A percentile compares a stretch with the other conserved stretches of the same genome.
Conservation (phyloP, 53 echinoderm and acorn worm genomes). For the Temnopleurus reevesii region DNA sequence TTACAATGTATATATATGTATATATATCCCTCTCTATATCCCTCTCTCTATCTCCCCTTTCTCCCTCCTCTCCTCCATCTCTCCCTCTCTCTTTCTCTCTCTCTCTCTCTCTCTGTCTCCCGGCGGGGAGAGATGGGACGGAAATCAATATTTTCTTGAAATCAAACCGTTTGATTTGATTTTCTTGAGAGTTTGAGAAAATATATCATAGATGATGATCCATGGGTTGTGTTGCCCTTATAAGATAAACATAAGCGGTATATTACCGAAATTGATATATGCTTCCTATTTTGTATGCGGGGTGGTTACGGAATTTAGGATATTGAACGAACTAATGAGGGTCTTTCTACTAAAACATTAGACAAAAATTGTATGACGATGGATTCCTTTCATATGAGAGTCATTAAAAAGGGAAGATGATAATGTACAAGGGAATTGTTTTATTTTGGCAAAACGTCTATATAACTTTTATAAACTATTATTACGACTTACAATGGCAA, state of each 20-base stretch:
- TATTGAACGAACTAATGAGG: not conserved
- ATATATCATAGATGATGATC: not conserved
- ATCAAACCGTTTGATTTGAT: constrained; percentile 36
- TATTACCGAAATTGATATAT: constrained; percentile 22
- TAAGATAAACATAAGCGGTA: not conserved
- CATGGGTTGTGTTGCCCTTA: not conserved
- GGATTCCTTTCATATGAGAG: too few species aligned
- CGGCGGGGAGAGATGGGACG: not conserved
- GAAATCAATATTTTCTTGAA: constrained; percentile 45
- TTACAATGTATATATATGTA: too few species aligned
- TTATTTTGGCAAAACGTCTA: too few species aligned
- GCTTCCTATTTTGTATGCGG: not conserved
- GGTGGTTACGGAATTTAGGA: constrained; percentile 14
- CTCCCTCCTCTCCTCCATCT: not conserved
- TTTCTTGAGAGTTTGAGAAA: not conserved
- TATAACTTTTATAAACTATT: too few species aligned
- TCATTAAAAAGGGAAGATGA: too few species aligned
- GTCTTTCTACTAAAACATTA: too few species aligned
- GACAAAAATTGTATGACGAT: too few species aligned
- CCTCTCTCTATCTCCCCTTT: not conserved
- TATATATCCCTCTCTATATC: too few species aligned
- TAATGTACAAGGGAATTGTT: too few species aligned
- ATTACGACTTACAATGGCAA: too few species aligned
- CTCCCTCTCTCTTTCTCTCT: not conserved
- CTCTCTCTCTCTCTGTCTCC: too few species aligned